Base-by-base conservation (phyloP, 2,888 invertebrate genomes). In the Autographa pulchrina region DNA sequence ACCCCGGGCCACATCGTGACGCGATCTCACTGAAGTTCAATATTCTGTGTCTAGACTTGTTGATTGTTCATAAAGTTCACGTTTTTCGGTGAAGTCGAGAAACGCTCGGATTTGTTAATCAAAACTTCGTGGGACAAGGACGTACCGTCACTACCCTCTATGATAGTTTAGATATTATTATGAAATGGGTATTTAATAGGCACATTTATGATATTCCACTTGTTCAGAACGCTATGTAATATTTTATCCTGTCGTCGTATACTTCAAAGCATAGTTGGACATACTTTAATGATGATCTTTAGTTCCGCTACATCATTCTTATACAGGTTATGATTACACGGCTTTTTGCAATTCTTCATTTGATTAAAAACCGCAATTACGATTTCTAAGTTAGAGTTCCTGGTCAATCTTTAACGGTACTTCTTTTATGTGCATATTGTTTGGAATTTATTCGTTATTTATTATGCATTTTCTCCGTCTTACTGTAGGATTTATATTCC, bases 31-130 rank as follows among this genome's bases (percentile, higher is more conserved):
- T 68, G 77, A 83, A 89, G 90, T 90, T 84, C 90, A 90, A 89
- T 84, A 89, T 83, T 87, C 89, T 86, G 86, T 25, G 91, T 92
- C 92, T 92, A 92, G 90, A 91, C 91, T 91, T 90, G 89, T 90
- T 91, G 88, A 90, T 89, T 88, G 86, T 85, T 81, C 80, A 85
- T 82, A 78, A 81, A 75, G 62, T 76, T 70, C 77, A 76, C 63
- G 38, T 74, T 73, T 75, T 75, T 72, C 52, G 72, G 66, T 63
- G 68, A 73, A 60, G 68, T 74, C 62, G 35, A 72, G 60, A 65
- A 67, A 35, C 18, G 56, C 72, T 72, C 65, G 65, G 65, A 59
- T 65, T 59, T 65, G 41, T 61, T 48, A 38, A 32, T 60, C 31
- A 18, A 9, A 56, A 56, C 54, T 56, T 56, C 25, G 13, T 20